Evolutionary conservation across 2,113 vertebrate genomes (phyloP).

Genomic region (Clarias magur): DNA sequence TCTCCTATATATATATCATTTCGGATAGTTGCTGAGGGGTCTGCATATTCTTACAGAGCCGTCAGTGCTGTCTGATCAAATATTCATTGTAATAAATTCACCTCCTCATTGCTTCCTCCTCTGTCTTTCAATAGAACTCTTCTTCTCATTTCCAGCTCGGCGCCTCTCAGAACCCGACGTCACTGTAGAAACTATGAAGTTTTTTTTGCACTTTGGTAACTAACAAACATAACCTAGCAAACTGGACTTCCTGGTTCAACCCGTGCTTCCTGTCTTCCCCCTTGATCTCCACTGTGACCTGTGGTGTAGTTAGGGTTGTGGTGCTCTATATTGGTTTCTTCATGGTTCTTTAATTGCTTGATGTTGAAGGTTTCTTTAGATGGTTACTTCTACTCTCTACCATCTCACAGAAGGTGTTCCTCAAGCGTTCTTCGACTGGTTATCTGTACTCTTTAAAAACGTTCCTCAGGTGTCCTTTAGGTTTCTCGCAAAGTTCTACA

Average conservation of each 20-base stretch:
- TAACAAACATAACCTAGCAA: background rate
- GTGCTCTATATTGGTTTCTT: background rate
- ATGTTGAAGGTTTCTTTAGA: background rate
- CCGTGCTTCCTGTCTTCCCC: background rate
- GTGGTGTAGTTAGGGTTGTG: background rate
- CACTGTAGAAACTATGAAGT: background rate
- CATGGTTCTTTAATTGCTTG: background rate
- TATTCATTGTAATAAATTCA: constrained; percentile 1
- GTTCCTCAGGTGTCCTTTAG: too few species aligned
- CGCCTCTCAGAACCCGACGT: background rate
- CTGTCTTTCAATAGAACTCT: background rate
- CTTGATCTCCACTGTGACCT: background rate
- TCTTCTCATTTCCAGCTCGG: background rate
- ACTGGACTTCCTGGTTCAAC: background rate
- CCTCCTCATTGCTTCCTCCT: background rate
- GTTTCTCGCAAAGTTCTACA: too few species aligned
- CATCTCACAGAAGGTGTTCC: background rate
- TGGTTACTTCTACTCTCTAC: too few species aligned
- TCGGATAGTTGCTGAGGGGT: background rate
- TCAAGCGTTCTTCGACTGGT: background rate
- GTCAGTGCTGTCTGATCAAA: background rate
- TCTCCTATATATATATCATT: background rate
- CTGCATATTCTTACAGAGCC: background rate
- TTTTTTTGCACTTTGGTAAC: background rate
- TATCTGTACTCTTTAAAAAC: too few species aligned